A percentile compares a stretch with the other conserved stretches of the same genome.
Conservation (phyloP, 37 sponge, comb jelly and placozoan species). For the Chondrosia reniformis region DNA sequence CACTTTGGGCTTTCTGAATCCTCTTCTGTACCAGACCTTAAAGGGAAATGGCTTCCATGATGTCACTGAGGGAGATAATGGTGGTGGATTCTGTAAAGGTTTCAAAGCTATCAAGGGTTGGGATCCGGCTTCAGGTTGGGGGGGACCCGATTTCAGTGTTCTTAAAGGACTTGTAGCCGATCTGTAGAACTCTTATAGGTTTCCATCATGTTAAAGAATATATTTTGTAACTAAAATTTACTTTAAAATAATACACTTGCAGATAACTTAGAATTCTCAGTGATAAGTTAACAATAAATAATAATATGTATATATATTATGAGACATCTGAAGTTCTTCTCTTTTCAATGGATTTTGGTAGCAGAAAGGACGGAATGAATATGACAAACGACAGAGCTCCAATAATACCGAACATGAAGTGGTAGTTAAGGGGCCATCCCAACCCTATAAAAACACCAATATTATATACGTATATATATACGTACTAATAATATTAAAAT, state of each 20-base stretch:
- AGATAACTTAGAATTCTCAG: neutral
- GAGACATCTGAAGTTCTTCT: constrained; percentile 23
- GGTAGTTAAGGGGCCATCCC: constrained; percentile 77
- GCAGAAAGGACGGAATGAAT: constrained; percentile 30
- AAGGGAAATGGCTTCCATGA: constrained; percentile 71
- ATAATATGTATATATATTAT: neutral
- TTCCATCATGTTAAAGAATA: neutral
- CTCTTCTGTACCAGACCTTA: constrained; percentile 76
- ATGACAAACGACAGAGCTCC: constrained; percentile 17
- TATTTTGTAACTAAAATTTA: neutral
- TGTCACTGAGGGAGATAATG: constrained; percentile 44
- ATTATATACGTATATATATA: neutral
- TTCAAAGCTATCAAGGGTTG: constrained; percentile 75
- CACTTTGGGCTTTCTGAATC: constrained; percentile 93
- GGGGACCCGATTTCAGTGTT: constrained; percentile 69
- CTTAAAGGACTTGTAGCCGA: constrained; percentile 16
- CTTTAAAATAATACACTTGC: neutral
- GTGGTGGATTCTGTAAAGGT: constrained; percentile 36
- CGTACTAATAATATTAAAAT: neutral
- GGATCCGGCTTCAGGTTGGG: constrained; percentile 89
- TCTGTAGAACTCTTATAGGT: no score
- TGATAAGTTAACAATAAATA: neutral
- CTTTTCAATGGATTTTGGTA: constrained; percentile 69
- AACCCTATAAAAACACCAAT: constrained; percentile 25
- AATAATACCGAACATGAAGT: constrained; percentile 60